Base-by-base conservation (phyloP, 2,113 vertebrate species). In the Misgurnus mizolepis region DNA sequence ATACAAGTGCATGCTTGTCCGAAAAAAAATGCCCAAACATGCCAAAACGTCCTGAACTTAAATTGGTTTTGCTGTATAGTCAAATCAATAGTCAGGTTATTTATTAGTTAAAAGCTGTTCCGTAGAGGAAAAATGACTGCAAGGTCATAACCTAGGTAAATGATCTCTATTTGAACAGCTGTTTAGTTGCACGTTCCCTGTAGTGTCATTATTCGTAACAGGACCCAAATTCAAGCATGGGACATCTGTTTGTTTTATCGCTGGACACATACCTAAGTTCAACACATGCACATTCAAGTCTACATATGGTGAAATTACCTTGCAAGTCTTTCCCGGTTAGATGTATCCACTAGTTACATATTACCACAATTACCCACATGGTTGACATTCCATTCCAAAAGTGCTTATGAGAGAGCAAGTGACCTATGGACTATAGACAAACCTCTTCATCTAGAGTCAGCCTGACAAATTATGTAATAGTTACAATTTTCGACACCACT, bases 111-210 rank as follows among this genome's bases (percentile, higher is more conserved):
- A 40, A 56, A 6, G 15, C 45, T 49, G 45, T 15, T 12, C n/a
- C 3, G 6, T 34, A 62, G 41, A 76, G 60, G 27, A 34, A n/a
- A 53, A 49, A 9, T 5, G 18, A 43, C 18, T 61, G 2, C 73
- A 76, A 65, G 60, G 60, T 65, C 61, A 55, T 53, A 66, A 76
- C 74, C 74, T 55, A 66, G 45, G 3, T 49, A 66, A 55, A 50
- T 41, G 10, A 76, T 66, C 62, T 15, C 15, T 77, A 22, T 77
- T 77, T 77, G 47, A 77, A 77, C 75, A 77, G 75, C 62, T 77
- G 75, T 41, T 77, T 55, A 65, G 62, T 55, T 66, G 47, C 17
- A 77, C 34, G 14, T 53, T 40, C 61, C 75, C 75, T 77, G 62
- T 27, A 9, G 72, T 61, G 72, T 67, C 45, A 47, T 22, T 66